Evolutionary conservation across 2,113 vertebrate genomes (phyloP).

Genomic region (Microtus pennsylvanicus): DNA sequence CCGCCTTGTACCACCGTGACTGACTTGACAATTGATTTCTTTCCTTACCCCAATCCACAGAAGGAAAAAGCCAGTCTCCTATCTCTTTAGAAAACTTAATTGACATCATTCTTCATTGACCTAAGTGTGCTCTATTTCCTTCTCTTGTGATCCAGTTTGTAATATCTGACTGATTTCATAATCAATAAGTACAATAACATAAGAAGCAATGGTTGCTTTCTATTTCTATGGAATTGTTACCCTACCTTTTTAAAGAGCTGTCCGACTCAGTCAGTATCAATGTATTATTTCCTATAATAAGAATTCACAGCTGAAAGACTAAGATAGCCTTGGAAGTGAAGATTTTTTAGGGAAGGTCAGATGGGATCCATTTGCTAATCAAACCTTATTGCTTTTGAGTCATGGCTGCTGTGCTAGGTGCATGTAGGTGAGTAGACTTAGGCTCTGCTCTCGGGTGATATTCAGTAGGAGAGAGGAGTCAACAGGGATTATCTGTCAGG

Average conservation of each 20-base stretch:
- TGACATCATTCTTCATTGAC: background rate
- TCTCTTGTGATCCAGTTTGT: background rate
- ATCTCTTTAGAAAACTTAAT: background rate
- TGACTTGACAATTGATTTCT: background rate
- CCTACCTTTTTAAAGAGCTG: background rate
- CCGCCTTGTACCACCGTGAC: background rate
- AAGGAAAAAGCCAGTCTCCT: no score
- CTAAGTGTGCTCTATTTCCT: background rate
- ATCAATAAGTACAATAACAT: background rate
- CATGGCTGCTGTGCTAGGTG: background rate
- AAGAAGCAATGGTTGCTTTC: background rate
- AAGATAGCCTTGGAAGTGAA: background rate
- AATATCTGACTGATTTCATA: background rate
- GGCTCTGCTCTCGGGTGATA: background rate
- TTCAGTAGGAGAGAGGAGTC: background rate
- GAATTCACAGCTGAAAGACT: background rate
- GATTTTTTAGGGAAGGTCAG: background rate
- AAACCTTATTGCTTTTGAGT: background rate
- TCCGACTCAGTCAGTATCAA: background rate
- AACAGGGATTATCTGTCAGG: background rate
- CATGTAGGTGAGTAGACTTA: background rate
- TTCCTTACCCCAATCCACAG: background rate
- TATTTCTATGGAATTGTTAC: background rate
- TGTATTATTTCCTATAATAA: background rate
- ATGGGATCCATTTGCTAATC: no score